phyloP scores from a whole-genome alignment of 2,888 invertebrate species.

The Tipula vernalis region DNA sequence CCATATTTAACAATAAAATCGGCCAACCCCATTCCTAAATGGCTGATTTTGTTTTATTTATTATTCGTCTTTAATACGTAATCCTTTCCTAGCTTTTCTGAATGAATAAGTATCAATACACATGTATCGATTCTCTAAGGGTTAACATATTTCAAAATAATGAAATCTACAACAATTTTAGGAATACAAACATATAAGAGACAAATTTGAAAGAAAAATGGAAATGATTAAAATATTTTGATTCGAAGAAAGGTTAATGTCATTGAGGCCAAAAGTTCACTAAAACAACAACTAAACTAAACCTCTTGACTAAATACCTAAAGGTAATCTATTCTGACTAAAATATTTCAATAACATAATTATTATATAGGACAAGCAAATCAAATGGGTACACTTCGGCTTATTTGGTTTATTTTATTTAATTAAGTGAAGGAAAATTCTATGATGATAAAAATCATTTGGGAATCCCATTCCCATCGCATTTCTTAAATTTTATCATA shows the following conservation, averaged over 20 bases:
- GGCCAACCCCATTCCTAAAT: not conserved
- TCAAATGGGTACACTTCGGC: not conserved
- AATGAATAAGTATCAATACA: not conserved
- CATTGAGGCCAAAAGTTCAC: not conserved
- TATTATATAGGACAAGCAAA: not conserved
- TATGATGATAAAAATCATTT: no score
- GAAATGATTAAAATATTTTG: not conserved
- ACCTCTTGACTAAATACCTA: not conserved
- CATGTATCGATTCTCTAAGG: not conserved
- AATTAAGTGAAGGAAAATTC: no score
- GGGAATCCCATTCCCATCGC: no score
- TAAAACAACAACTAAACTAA: not conserved
- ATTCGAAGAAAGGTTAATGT: not conserved
- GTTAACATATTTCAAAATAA: not conserved
- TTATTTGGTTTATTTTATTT: no score
- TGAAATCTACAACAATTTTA: not conserved
- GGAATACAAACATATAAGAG: not conserved
- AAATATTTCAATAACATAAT: not conserved
- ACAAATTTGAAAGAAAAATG: not conserved
- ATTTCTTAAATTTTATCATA: no score
- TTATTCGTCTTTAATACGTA: not conserved
- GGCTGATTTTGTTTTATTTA: not conserved
- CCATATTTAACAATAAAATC: not conserved
- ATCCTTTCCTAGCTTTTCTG: not conserved
- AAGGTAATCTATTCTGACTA: not conserved